These are phyloP conservation scores for Triplophysa yarkandensis DNA, from an alignment of 2,797 vertebrate genomes.

Conservation along the genomic window DNA sequence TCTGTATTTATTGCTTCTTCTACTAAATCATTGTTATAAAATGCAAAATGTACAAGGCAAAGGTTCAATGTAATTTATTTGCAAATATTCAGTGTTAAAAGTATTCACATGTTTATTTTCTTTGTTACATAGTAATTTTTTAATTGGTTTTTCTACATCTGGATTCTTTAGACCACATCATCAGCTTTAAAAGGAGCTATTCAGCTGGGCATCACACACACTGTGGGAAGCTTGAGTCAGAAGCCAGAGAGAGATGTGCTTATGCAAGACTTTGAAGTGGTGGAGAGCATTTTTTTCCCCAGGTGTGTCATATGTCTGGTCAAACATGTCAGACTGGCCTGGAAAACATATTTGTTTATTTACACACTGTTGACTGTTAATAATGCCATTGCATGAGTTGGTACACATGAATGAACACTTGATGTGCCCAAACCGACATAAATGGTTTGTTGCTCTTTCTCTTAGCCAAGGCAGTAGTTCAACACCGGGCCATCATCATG, in stretches of 20 bases:
- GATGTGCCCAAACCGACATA: too few species aligned
- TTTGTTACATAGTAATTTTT: too few species aligned
- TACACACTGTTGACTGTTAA: too few species aligned
- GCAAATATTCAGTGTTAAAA: neutral
- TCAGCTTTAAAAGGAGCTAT: constrained; percentile 93
- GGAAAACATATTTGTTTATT: too few species aligned
- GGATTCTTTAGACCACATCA: constrained; percentile 83
- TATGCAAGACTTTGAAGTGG: constrained; percentile 96
- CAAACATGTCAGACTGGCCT: neutral
- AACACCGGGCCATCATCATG: constrained; percentile 93
- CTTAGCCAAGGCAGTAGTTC: constrained; percentile 91
- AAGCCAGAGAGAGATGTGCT: constrained; percentile 95
- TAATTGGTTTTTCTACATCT: too few species aligned
- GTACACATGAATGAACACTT: too few species aligned
- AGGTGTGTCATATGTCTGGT: constrained; percentile 63
- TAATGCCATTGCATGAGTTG: too few species aligned
- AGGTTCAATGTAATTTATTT: neutral
- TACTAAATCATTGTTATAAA: neutral
- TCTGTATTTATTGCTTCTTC: neutral
- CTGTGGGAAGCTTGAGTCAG: constrained; percentile 90
- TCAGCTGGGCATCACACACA: constrained; percentile 93
- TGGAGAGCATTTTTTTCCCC: constrained; percentile 96
- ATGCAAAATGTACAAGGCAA: neutral
- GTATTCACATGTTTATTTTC: neutral
- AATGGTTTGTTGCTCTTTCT: neutral